Evolutionary conservation across 2,888 invertebrate species (phyloP), one percentile per base, ranked within the genome.

Genomic region (Silvanus unidentatus): DNA sequence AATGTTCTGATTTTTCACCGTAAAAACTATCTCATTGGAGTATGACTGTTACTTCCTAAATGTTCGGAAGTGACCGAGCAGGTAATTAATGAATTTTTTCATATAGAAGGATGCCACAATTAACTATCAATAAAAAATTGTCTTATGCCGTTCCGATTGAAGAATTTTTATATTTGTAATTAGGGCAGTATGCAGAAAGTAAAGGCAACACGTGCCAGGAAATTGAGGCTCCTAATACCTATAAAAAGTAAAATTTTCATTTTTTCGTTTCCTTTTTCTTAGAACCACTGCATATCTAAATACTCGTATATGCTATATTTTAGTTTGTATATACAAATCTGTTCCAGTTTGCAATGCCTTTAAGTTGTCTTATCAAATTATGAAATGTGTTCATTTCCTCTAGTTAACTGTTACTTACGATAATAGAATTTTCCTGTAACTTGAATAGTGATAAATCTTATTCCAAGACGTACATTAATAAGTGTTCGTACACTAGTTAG

Each of bases 391-490:
- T 51, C 47, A 49, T 52, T 55, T 54, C 57, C 52, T 52, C 44
- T 49, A 45, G 42, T 48, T 49, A 46, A 49, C 53, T 54, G 57
- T 52, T 55, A 52, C 54, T 54, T 55, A 57, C 57, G 58, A 59
- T 57, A 59, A 59, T 52, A 49, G 51, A 45, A 48, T 51, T 53
- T 50, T 44, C 40, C 37, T 9, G 11, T 8, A 35, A 9, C 8
- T 28, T 28, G 32, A 32, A 13, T 38, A 37, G 12, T 43, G 40
- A 45, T 49, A 49, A 45, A 49, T 49, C 43, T 22, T 22, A 22
- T 22, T 5, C 22, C 3, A 22, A 22, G 22, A 22, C 22, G 22
- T 22, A 5, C 22, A 3, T 22, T 22, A 22, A 5, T 22, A 22
- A 22, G 22, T 22, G 3, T 22, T 22, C 3, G 3, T 22, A 22